phyloP scores from a whole-genome alignment of 2,888 invertebrate species.

The Epinotia bilunana region DNA sequence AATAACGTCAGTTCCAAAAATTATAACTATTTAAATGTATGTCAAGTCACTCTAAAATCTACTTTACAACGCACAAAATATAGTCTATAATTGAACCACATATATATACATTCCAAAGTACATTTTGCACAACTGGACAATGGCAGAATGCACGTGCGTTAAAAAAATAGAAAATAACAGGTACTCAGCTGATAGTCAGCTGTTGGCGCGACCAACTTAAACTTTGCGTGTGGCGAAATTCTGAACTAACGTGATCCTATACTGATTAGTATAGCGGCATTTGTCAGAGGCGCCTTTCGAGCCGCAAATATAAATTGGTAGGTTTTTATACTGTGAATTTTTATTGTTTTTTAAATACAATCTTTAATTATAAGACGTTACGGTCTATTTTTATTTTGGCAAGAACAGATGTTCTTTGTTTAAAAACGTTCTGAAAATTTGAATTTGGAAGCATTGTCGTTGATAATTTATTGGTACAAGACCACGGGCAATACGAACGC shows the following conservation, averaged over 20 bases:
- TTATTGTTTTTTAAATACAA: conserved; percentile 8
- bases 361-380: background rate
- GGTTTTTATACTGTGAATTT: background rate
- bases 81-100: background rate
- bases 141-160: conserved; percentile 55
- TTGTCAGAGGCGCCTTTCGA: conserved; percentile 7
- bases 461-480: conserved; percentile 34
- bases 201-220: conserved; percentile 53
- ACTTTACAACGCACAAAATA: background rate
- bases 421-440: conserved; percentile 33
- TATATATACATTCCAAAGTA: conserved; percentile 44
- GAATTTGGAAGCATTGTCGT: conserved; percentile 37
- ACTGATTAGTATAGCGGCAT: background rate
- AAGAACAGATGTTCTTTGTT: conserved; percentile 28
- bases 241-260: conserved; percentile 10
- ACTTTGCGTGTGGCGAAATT: conserved; percentile 15
- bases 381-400: conserved; percentile 10
- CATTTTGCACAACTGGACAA: conserved; percentile 58
- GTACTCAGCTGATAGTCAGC: conserved; percentile 67
- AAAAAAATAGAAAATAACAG: conserved; percentile 51
- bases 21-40: background rate
- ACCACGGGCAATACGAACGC: conserved; percentile 24
- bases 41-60: background rate
- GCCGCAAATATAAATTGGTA: conserved; percentile 23
- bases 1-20: background rate